phyloP scores from a whole-genome alignment of 2,888 invertebrate species.

The Mythimna loreyi region DNA sequence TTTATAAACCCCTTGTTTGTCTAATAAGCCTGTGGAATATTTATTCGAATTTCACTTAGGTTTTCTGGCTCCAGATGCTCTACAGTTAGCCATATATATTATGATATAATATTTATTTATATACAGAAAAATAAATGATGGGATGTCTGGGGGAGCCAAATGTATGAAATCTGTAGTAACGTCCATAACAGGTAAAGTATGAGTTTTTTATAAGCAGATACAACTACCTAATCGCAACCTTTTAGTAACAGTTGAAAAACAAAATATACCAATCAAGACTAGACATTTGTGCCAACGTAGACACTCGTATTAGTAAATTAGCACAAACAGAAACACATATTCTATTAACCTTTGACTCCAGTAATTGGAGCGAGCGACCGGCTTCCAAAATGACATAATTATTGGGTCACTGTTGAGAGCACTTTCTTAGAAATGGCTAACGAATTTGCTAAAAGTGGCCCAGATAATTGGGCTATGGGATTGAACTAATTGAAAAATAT shows the following conservation, averaged over 20 bases:
- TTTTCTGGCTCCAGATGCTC: too few relatives aligned
- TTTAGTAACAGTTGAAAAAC: too few relatives aligned
- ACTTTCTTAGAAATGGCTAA: conserved; percentile 56
- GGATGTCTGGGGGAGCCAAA: too few relatives aligned
- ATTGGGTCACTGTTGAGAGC: conserved; percentile 45
- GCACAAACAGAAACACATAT: conserved; percentile 28
- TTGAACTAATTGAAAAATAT: conserved; percentile 27
- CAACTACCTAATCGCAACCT: not conserved
- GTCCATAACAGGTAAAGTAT: too few relatives aligned
- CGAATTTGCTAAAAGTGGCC: conserved; percentile 19
- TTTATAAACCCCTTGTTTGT: too few relatives aligned
- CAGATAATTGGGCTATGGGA: conserved; percentile 20
- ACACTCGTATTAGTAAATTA: conserved; percentile 44
- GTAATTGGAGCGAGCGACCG: conserved; percentile 42
- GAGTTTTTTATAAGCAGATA: too few relatives aligned
- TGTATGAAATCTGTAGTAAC: too few relatives aligned
- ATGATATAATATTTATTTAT: too few relatives aligned
- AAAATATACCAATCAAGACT: not conserved
- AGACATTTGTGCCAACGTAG: not conserved
- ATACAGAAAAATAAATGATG: too few relatives aligned
- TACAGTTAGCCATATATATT: too few relatives aligned
- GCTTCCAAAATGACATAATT: conserved; percentile 54
- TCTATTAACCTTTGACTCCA: conserved; percentile 34
- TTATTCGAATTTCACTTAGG: too few relatives aligned
- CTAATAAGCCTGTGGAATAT: too few relatives aligned